Conservation (phyloP, 2,888 invertebrate species). For the Antheraea assamensis region DNA sequence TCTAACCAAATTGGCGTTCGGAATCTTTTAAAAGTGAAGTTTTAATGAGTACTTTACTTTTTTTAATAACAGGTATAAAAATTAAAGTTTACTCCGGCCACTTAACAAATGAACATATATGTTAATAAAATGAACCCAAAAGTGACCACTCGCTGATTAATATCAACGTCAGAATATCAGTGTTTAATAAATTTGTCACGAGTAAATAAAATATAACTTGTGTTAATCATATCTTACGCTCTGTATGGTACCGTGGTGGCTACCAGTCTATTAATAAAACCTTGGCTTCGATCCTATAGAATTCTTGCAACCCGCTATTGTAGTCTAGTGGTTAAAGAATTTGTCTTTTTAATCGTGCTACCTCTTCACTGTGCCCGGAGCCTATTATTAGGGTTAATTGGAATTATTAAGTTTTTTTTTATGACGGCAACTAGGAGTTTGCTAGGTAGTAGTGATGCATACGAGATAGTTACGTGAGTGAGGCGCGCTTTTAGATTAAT, state of each 20-base stretch:
- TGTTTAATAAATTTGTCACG: no score
- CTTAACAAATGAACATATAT: no score
- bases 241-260: constrained; percentile 67
- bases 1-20: no score
- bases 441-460: constrained; percentile 69
- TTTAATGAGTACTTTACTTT: no score
- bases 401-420: constrained; percentile 79
- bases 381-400: constrained; percentile 82
- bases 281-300: constrained; percentile 61
- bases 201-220: constrained; percentile 45
- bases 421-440: constrained; percentile 68
- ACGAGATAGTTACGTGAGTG: constrained; percentile 61
- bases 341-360: constrained; percentile 81
- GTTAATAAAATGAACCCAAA: no score
- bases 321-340: constrained; percentile 76
- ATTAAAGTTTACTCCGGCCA: no score
- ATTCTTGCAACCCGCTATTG: constrained; percentile 78
- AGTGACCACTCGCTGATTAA: no score
- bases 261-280: constrained; percentile 81
- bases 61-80: no score
- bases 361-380: constrained; percentile 61
- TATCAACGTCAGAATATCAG: no score
- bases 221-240: constrained; percentile 80
- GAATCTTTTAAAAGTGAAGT: no score
- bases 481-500: constrained; percentile 71